Conservation (phyloP, 2,113 vertebrate genomes). For the Sander lucioperca region DNA sequence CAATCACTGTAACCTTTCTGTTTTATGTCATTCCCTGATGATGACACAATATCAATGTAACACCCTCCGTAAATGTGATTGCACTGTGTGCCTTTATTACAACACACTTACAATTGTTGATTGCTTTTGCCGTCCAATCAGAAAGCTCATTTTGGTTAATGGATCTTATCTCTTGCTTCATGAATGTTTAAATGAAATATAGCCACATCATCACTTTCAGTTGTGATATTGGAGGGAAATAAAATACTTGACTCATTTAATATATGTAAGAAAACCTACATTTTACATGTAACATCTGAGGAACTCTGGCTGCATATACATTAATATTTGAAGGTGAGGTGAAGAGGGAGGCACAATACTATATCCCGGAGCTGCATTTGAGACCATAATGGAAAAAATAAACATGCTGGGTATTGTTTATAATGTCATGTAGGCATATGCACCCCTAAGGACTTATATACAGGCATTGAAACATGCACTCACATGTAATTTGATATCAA, state of each 20-base stretch:
- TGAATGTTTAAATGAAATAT: constrained; percentile 29
- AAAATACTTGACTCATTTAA: constrained; percentile 8
- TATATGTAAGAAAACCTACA: constrained; percentile 31
- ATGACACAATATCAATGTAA: not conserved
- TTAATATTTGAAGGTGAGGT: constrained; percentile 55
- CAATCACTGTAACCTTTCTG: not conserved
- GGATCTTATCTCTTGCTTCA: constrained; percentile 15
- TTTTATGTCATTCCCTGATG: not conserved
- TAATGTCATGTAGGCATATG: constrained; percentile 41
- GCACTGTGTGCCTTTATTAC: constrained; percentile 3
- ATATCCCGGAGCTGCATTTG: constrained; percentile 47
- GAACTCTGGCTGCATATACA: constrained; percentile 69
- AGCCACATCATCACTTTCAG: not conserved
- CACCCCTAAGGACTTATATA: not conserved
- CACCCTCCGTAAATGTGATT: not conserved
- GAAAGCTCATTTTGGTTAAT: constrained; percentile 27
- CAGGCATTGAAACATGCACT: not conserved
- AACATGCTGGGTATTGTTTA: constrained; percentile 51
- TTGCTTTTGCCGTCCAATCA: constrained; percentile 35
- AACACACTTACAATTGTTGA: constrained; percentile 19
- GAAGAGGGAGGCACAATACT: constrained; percentile 40
- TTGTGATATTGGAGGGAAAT: constrained; percentile 1
- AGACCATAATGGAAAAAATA: constrained; percentile 65
- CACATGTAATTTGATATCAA: not conserved
- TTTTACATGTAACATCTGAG: constrained; percentile 26